These are phyloP conservation scores for Turritopsis rubra DNA, from an alignment of 30 jellyfish, hydroid and myxozoan species.

Conservation along the genomic window DNA sequence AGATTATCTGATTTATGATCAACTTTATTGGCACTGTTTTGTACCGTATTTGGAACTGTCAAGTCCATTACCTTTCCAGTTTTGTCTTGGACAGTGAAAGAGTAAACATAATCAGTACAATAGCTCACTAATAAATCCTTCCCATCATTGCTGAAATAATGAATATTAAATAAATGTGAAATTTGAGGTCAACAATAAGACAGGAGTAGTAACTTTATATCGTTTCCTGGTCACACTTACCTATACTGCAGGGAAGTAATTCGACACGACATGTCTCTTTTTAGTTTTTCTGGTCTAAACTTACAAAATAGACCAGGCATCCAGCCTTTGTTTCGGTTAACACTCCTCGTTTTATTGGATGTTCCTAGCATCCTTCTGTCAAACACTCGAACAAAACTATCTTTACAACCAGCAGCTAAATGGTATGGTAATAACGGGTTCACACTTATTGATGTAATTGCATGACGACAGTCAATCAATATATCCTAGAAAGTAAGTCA, in stretches of 20 bases:
- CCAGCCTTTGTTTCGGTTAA: constrained; percentile 7
- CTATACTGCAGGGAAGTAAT: constrained; percentile 77
- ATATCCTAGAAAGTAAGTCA: constrained; percentile 41
- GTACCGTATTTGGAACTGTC: background rate
- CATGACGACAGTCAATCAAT: constrained; percentile 47
- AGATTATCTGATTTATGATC: constrained; percentile 12
- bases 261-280: constrained; percentile 43
- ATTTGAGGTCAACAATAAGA: background rate
- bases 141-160: constrained; percentile 48
- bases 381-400: constrained; percentile 57
- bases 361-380: constrained; percentile 61
- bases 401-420: constrained; percentile 80
- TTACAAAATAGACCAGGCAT: constrained; percentile 39
- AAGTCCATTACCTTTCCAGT: background rate
- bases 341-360: constrained; percentile 25
- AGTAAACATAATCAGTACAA: constrained; percentile 67
- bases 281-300: constrained; percentile 53
- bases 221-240: no score
- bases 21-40: background rate
- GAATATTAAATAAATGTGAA: background rate
- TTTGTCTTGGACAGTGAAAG: constrained; percentile 41
- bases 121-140: constrained; percentile 65
- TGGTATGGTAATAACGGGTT: constrained; percentile 66
- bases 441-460: constrained; percentile 54
- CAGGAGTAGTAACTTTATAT: background rate